A percentile compares a stretch with the other conserved stretches of the same genome.
phyloP scores from a whole-genome alignment of 2,888 invertebrate species.

The Horisme vitalbata region DNA sequence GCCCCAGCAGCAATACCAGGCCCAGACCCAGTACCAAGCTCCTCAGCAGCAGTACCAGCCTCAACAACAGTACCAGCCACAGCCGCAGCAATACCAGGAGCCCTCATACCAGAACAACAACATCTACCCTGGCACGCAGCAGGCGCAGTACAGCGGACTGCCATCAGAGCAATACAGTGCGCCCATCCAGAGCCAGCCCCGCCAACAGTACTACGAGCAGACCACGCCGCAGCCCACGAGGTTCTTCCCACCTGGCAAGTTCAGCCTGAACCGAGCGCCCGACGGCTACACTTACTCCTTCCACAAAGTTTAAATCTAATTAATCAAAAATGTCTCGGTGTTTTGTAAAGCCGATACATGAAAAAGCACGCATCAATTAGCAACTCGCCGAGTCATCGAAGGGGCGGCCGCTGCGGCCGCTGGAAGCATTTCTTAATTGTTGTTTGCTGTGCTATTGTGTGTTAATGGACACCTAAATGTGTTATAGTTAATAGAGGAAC shows the following conservation, averaged over 20 bases:
- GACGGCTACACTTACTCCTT: slow-evolving; percentile 95
- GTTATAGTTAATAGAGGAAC: slow-evolving; percentile 62
- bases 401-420: slow-evolving; percentile 53
- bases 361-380: slow-evolving; percentile 72
- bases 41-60: slow-evolving; percentile 36
- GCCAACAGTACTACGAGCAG: slow-evolving; percentile 77
- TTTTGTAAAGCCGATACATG: slow-evolving; percentile 62
- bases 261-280: slow-evolving; percentile 92
- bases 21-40: slow-evolving; percentile 53
- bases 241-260: slow-evolving; percentile 93
- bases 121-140: slow-evolving; percentile 75
- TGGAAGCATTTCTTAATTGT: slow-evolving; percentile 78
- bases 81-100: slow-evolving; percentile 53
- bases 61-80: slow-evolving; percentile 39
- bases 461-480: slow-evolving; percentile 71
- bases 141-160: slow-evolving; percentile 76
- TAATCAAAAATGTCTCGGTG: slow-evolving; percentile 59
- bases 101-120: slow-evolving; percentile 64
- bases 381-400: slow-evolving; percentile 71
- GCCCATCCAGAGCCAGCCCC: slow-evolving; percentile 30
- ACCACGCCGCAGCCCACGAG: slow-evolving; percentile 88
- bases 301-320: slow-evolving; percentile 84
- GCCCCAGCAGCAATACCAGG: slow-evolving; percentile 61
- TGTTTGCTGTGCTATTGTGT: slow-evolving; percentile 82
- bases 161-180: slow-evolving; percentile 60